Evolutionary conservation across 2,113 vertebrate species (phyloP), one percentile per base, ranked within the genome.

Genomic region (Pachycephala philippinensis): DNA sequence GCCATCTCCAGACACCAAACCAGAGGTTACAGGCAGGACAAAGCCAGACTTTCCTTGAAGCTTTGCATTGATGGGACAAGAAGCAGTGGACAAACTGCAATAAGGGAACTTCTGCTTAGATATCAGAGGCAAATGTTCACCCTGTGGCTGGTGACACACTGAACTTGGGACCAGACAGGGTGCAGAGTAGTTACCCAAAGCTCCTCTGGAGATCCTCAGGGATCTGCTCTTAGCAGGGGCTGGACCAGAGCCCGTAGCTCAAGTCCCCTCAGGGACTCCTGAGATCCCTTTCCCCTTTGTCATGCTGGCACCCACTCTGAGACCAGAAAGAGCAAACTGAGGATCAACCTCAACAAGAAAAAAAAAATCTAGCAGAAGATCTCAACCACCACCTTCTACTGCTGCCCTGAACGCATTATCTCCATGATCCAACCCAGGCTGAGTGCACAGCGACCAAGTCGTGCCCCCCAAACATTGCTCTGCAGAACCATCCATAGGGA

Each of bases 381-480:
- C 56, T 61, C 20, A 50, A n/a, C 7, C 50, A 52, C 23, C 47
- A 35, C 61, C 19, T 57, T 44, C 64, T n/a, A 12, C 33, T 44
- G 57, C 8, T 3, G 45, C 15, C 69, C 56, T 5, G 2, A 22
- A 24, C 15, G 33, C 49, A 56, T 13, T 23, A 47, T 4, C 24
- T 33, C 40, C 15, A 30, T 6, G 30, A 13, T 16, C 82, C 42
- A 60, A 3, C 13, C 15, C 3, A 0, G 22, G 21, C 56, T 65
- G 56, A 1, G 18, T 7, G 9, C 50, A 24, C 42, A 80, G 40
- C 1, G 0, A 60, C 61, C 35, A 4, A 21, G 30, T 50, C 0
- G 0, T 18, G 78, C 37, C 45, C 56, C 39, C 15, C 57, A 31
- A n/a, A 49, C 5, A 0, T 1, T 1, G 3, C 63, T 23, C 79